phyloP scores from a whole-genome alignment of 2,113 vertebrate species.

The Drymodes brunneopygia region DNA sequence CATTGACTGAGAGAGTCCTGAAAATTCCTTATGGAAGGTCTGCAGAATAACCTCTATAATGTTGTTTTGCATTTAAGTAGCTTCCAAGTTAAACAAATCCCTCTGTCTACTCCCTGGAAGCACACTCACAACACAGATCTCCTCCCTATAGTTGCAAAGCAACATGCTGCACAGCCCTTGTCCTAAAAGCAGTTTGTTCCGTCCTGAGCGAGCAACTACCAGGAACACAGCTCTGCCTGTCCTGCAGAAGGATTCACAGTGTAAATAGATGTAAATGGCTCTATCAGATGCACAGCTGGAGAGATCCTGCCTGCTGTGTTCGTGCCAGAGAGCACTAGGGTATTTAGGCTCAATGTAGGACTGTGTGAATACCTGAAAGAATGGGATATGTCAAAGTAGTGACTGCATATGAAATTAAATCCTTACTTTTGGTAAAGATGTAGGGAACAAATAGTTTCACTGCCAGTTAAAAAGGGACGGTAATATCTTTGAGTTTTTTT shows the following conservation, averaged over 20 bases:
- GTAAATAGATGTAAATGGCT: neutral
- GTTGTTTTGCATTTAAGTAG: neutral
- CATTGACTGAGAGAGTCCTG: neutral
- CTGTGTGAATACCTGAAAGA: neutral
- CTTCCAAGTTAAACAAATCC: neutral
- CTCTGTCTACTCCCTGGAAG: neutral
- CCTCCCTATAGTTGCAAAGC: neutral
- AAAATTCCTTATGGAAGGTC: neutral
- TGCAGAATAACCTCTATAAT: neutral
- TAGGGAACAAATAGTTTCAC: neutral
- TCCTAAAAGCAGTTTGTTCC: neutral
- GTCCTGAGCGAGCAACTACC: neutral
- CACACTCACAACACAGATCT: neutral
- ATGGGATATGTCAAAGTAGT: accelerated
- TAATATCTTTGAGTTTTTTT: neutral
- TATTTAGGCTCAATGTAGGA: neutral
- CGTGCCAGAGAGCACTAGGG: accelerated
- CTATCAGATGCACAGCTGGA: neutral
- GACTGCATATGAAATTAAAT: neutral
- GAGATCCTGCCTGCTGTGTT: neutral
- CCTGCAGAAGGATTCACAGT: neutral
- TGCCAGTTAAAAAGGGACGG: neutral
- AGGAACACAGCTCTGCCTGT: neutral
- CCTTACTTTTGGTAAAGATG: neutral
- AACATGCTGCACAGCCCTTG: neutral